A percentile compares a stretch with the other conserved stretches of the same genome.
Evolutionary conservation across 1,140 invertebrate species (phyloP).

Genomic region (Sipha flava): DNA sequence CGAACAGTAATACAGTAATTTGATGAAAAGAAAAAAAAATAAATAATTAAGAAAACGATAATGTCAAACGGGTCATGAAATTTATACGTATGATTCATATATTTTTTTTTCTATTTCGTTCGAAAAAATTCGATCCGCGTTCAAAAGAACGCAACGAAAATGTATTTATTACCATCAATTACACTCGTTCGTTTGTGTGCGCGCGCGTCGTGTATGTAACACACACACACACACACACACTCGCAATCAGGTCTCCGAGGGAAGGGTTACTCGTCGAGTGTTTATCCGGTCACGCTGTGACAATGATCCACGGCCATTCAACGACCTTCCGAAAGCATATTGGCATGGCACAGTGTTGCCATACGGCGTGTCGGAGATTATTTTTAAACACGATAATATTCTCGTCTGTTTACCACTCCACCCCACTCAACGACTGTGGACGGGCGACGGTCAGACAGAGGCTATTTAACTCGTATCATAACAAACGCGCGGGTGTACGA

Average conservation of each 20-base stretch:
- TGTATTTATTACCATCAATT: not conserved
- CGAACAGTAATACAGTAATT: too few relatives aligned
- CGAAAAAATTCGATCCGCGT: not conserved
- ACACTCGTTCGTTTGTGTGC: too few relatives aligned
- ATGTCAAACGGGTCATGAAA: too few relatives aligned
- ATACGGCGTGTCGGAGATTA: constrained; percentile 11
- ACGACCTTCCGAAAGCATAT: constrained; percentile 31
- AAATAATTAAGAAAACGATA: not conserved
- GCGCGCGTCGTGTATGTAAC: too few relatives aligned
- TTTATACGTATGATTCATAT: not conserved
- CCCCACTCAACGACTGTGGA: not conserved
- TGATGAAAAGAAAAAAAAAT: not conserved
- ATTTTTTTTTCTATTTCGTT: not conserved
- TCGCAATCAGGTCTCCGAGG: too few relatives aligned
- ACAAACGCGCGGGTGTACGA: not conserved
- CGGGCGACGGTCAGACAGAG: not conserved
- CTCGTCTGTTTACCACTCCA: not conserved
- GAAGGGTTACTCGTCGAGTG: not conserved
- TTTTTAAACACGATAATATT: constrained; percentile 18
- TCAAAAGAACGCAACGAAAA: not conserved
- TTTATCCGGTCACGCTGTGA: constrained; percentile 27
- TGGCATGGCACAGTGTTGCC: constrained; percentile 20
- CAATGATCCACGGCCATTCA: constrained; percentile 32
- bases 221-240: too few relatives aligned
- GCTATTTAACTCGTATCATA: constrained; percentile 25